Base-by-base conservation (phyloP, 2,888 invertebrate species). In the Drosophila heteroneura region DNA sequence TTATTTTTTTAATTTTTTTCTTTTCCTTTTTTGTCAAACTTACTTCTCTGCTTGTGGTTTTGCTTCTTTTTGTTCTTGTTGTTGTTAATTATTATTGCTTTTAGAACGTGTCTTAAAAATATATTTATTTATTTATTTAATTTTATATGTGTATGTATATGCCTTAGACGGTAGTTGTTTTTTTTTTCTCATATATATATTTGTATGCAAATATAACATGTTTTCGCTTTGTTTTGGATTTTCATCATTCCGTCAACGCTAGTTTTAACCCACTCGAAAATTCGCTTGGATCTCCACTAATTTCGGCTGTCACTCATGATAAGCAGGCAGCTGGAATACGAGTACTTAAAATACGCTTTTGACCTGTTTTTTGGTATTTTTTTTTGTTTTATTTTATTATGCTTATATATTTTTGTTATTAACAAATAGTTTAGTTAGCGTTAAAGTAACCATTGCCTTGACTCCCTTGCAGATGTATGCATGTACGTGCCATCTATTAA, bases 51-150 rank as follows among this genome's bases (percentile, higher is more conserved):
- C 64, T 67, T 79, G 47, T 69, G 61, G 53, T 51, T 75, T 67
- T 67, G 26, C 30, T 44, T 53, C 35, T 16, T 56, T 69, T 67
- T 68, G 59, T 59, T 56, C 64, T 70, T 79, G 30, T 78, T 86
- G 90, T 90, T 92, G 85, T 91, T 92, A 91, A 89, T 80, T 88
- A 90, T 91, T 93, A 93, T 93, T 93, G 93, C 92, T 93, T 93
- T 92, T 93, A 92, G 92, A 93, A 92, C 91, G 89, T 92, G 86
- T 88, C 93, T 93, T 93, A 93, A 90, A 92, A 91, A 86, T 90
- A 80, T 85, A 83, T 83, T 85, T 81, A 77, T 83, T 78, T 74
- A 68, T 60, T 67, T 77, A 76, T 81, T 73, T 70, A 70, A 51
- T 79, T 71, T 58, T 80, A 65, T 81, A 63, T 82, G 61, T 79